Evolutionary conservation across 2,113 vertebrate species (phyloP).

Genomic region (Ibidorhyncha struthersii): DNA sequence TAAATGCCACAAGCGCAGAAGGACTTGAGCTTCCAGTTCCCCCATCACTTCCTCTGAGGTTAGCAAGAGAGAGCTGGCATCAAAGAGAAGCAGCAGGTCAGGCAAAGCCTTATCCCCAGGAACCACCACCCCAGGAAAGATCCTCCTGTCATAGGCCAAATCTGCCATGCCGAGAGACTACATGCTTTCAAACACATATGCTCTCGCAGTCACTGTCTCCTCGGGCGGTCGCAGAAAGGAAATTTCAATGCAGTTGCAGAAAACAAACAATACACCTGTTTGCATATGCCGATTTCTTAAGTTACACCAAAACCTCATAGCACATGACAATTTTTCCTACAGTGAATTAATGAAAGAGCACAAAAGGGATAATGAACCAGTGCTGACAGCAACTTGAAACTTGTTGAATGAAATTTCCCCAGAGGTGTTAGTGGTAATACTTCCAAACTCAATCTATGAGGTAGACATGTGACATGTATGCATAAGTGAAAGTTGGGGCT

Average conservation of each 20-base stretch:
- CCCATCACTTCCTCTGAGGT: neutral
- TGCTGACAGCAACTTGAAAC: neutral
- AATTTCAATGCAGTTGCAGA: neutral
- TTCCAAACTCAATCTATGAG: neutral
- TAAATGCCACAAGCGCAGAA: conserved; percentile 7
- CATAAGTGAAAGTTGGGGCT: neutral
- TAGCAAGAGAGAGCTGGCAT: neutral
- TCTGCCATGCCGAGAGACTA: neutral
- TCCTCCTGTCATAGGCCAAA: neutral
- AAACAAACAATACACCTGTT: neutral
- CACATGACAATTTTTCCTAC: neutral
- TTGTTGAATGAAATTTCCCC: neutral
- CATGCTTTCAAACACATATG: neutral
- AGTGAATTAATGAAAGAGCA: neutral
- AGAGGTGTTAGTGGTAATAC: neutral
- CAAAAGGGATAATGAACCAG: neutral
- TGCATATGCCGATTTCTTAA: neutral
- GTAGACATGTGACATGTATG: neutral
- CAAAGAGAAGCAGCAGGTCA: neutral
- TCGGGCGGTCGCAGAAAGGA: neutral
- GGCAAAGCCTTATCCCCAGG: neutral
- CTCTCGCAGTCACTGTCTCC: neutral
- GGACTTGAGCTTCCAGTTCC: neutral
- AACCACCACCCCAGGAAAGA: neutral
- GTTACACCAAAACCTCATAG: neutral